Evolutionary conservation across 2,888 invertebrate species (phyloP), one percentile per base, ranked within the genome.

Genomic region (Idaea biselata): DNA sequence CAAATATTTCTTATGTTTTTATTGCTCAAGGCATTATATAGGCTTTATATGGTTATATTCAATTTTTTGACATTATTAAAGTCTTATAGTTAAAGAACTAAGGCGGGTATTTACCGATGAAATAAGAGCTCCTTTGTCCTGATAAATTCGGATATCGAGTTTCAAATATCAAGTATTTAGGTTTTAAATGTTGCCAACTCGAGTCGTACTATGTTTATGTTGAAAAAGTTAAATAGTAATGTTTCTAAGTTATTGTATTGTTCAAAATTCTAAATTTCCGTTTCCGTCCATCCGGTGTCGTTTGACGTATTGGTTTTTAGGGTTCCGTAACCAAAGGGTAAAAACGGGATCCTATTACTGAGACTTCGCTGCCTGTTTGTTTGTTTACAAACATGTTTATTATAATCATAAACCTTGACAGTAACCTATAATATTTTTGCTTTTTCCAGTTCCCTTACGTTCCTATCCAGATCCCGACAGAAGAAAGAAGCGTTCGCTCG

Each of bases 401-500:
- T 25, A 25, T 25, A 25, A 25, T 25, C 14, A 33, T 44, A 11
- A 44, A 8, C 2, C 44, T 58, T 59, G 33, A 44, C 54, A 17
- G 44, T 58, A 18, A 66, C 63, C 72, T 67, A 44, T n/a, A 5
- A 25, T 59, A 64, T 53, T 60, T 32, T 62, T 59, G 67, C 61
- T 63, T 63, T 70, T 78, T 78, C 55, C 77, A 74, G 75, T 65
- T 44, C 57, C 63, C 33, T 58, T 58, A 18, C 58, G 44, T 44
- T 44, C 44, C 44, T 44, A 44, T 44, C 70, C 72, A 61, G 32
- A 66, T 70, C 72, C 61, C 60, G 67, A 62, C 68, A 60, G 64
- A 69, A 72, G 68, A 70, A 65, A 68, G 68, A 72, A 73, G 64
- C 63, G 63, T 67, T 57, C 58, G 63, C 16, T 60, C 58, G 44